These are phyloP conservation scores for Nineta flava DNA, from an alignment of 2,888 invertebrate genomes.

Conservation along the genomic window DNA sequence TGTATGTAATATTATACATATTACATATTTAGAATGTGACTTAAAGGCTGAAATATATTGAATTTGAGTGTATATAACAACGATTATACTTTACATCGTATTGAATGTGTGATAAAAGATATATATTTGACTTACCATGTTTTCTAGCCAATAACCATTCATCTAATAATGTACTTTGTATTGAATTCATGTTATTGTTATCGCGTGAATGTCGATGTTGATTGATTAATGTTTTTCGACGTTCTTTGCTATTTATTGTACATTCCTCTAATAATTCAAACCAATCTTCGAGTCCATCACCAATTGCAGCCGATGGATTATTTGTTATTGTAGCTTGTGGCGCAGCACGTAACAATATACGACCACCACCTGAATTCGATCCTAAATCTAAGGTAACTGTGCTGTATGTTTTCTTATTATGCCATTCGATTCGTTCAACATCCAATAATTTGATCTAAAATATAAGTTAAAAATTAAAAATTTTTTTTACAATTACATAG, in stretches of 20 bases:
- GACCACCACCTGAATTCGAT: slow-evolving; percentile 26
- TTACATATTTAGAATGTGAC: too few species aligned
- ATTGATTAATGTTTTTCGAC: slow-evolving; percentile 36
- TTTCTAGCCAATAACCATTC: slow-evolving; percentile 36
- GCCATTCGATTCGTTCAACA: slow-evolving; percentile 48
- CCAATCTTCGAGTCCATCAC: slow-evolving; percentile 45
- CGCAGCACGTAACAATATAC: slow-evolving; percentile 30
- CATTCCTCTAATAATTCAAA: slow-evolving; percentile 48
- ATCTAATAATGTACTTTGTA: slow-evolving; percentile 26
- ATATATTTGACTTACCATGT: slow-evolving; percentile 23
- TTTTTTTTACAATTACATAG: not conserved
- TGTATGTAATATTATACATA: too few species aligned
- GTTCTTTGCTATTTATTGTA: slow-evolving; percentile 43
- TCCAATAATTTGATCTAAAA: slow-evolving; percentile 41
- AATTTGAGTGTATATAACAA: too few species aligned
- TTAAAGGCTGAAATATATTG: too few species aligned
- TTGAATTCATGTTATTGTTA: slow-evolving; percentile 25
- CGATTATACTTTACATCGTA: too few species aligned
- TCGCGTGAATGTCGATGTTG: slow-evolving; percentile 27
- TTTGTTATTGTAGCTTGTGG: slow-evolving; percentile 1
- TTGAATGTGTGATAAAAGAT: too few species aligned
- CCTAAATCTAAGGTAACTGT: slow-evolving; percentile 38
- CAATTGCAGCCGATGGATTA: slow-evolving; percentile 18
- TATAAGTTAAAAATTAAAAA: slow-evolving; percentile 7
- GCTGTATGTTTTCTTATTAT: slow-evolving; percentile 45